These are phyloP conservation scores for Apamea crenata DNA, from an alignment of 2,888 invertebrate genomes.

Conservation along the genomic window DNA sequence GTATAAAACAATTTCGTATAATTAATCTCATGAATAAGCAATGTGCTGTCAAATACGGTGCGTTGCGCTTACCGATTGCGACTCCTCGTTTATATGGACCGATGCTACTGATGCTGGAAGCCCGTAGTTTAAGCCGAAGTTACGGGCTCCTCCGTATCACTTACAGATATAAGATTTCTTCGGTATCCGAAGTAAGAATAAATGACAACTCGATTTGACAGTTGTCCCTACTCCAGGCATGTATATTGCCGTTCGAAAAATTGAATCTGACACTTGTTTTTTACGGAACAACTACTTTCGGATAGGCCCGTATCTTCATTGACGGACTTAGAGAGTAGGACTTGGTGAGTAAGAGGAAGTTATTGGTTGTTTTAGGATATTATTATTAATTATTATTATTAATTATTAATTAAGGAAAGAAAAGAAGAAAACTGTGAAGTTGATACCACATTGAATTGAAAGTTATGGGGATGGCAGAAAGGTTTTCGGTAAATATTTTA, in stretches of 20 bases:
- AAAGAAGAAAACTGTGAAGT: not conserved
- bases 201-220: no score
- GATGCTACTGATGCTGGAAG: not conserved
- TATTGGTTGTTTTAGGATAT: not conserved
- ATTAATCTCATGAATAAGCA: constrained; percentile 85
- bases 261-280: no score
- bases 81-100: constrained; percentile 13
- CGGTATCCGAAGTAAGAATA: no score
- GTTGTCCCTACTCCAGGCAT: no score
- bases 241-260: no score
- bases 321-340: not conserved
- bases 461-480: not conserved
- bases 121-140: no score
- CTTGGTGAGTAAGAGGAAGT: not conserved
- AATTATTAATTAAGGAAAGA: no score
- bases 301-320: no score
- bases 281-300: no score
- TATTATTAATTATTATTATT: no score
- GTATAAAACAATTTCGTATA: constrained; percentile 76
- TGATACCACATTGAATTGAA: not conserved
- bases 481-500: not conserved
- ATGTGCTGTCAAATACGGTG: constrained; percentile 78
- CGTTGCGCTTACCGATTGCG: constrained; percentile 52
- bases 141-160: no score
- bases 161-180: no score